Base-by-base conservation (phyloP, 2,113 vertebrate genomes). In the Penelope pileata region DNA sequence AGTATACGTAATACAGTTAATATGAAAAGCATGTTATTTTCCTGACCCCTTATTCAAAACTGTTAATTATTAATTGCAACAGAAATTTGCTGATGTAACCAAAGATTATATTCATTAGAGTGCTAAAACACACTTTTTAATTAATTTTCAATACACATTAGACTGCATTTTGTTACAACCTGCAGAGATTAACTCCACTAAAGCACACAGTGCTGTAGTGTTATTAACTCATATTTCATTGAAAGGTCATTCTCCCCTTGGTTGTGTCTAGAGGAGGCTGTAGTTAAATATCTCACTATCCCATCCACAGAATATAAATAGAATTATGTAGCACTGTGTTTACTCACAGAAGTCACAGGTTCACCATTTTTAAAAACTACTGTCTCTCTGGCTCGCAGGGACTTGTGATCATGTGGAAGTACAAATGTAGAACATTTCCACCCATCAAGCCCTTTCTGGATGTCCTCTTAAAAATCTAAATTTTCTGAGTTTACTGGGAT, bases 121-220 rank as follows among this genome's bases (percentile, higher is more conserved):
- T 81, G 74, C 38, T 86, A 95, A 91, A 86, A 91, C 54, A 92
- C 34, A 90, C 29, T 91, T 74, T 90, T 96, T 86, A 95, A 75
- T 85, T 94, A 97, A 97, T 97, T 96, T 97, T 91, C 93, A 97
- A 92, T 96, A 96, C 91, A 94, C 90, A 96, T 93, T 96, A 92
- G 94, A 58, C 85, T 92, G 75, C 81, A 83, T 94, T 97, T 96
- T 95, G 83, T 88, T 92, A 92, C 88, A 90, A 91, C 83, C 45
- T 84, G 80, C 75, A 70, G 59, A 93, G 88, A 95, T 93, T 96
- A 97, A 94, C 60, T 94, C 0, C 0, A 93, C 63, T 86, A 96
- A 93, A 91, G 85, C 91, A 96, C 87, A 89, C 51, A 87, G 92
- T 7, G 5, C 62, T 78, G 58, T 30, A 69, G 63, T 82, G 87